A percentile compares a stretch with the other conserved stretches of the same genome.
phyloP scores from a whole-genome alignment of 2,888 invertebrate genomes.

The Caenorhabditis sinica region DNA sequence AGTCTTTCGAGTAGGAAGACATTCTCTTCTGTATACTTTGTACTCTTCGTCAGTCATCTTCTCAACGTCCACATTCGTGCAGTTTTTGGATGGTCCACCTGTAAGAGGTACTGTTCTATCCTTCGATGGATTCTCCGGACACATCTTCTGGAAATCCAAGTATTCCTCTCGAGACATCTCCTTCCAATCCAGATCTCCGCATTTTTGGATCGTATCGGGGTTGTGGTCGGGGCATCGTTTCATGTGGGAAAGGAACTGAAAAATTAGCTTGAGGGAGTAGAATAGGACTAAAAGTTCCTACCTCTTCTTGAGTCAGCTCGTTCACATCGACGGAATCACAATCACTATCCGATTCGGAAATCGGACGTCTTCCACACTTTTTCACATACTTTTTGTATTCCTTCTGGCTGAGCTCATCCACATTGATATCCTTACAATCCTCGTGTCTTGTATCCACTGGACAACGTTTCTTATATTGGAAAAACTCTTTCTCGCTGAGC shows the following conservation, averaged over 20 bases:
- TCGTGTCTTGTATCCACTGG: not conserved
- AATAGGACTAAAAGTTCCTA: not conserved
- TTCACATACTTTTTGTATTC: constrained; percentile 39
- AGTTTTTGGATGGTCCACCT: constrained; percentile 12
- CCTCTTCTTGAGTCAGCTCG: constrained; percentile 15
- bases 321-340: not conserved
- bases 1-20: constrained; percentile 2
- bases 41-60: constrained; percentile 41
- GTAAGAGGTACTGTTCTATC: constrained; percentile 18
- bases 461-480: constrained; percentile 8
- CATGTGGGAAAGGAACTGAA: constrained; percentile 9
- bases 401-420: constrained; percentile 2
- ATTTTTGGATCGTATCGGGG: constrained; percentile 20
- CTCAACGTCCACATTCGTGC: constrained; percentile 30
- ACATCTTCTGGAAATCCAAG: constrained; percentile 6
- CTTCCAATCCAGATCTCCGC: constrained; percentile 5
- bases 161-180: constrained; percentile 7
- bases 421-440: constrained; percentile 21
- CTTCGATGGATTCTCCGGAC: constrained; percentile 1
- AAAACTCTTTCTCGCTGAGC: constrained; percentile 25
- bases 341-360: constrained; percentile 22
- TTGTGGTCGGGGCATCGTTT: constrained; percentile 8
- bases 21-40: constrained; percentile 22
- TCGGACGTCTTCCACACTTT: constrained; percentile 35
- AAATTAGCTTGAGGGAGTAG: not conserved